Evolutionary conservation across 2,888 invertebrate genomes (phyloP).

Genomic region (Salticus scenicus): DNA sequence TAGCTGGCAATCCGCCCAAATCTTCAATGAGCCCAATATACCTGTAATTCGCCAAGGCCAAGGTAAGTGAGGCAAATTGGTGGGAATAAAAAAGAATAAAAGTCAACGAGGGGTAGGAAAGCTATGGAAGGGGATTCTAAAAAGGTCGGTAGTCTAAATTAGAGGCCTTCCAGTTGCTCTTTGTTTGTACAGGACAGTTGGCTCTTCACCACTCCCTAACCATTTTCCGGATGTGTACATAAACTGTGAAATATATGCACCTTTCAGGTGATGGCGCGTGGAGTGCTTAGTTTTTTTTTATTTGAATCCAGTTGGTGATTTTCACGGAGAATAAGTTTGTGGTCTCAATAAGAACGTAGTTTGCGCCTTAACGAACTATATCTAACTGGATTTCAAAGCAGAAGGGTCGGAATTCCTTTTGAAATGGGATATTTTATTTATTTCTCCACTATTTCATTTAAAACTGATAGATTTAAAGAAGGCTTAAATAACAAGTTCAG

Average conservation of each 20-base stretch:
- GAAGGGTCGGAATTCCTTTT: too few species aligned
- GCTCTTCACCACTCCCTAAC: constrained; percentile 60
- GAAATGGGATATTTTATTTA: too few species aligned
- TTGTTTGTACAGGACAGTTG: constrained; percentile 59
- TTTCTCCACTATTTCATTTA: too few species aligned
- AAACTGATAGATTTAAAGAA: too few species aligned
- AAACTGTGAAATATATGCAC: constrained; percentile 50
- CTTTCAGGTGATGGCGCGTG: constrained; percentile 27
- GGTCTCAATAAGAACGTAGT: too few species aligned
- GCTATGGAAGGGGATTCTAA: constrained; percentile 17
- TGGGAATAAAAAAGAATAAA: constrained; percentile 30
- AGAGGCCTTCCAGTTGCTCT: constrained; percentile 62
- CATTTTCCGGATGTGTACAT: constrained; percentile 61
- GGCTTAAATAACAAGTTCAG: too few species aligned
- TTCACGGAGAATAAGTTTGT: neutral
- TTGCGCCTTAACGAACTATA: too few species aligned
- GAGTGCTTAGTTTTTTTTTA: neutral
- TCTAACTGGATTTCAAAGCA: too few species aligned
- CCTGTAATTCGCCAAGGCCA: constrained; percentile 61
- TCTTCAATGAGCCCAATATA: constrained; percentile 28
- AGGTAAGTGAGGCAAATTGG: constrained; percentile 67
- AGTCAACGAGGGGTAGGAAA: neutral
- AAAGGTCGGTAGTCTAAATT: constrained; percentile 67
- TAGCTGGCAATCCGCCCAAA: neutral
- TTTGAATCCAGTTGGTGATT: neutral